Percentiles rank a stretch among this genome's conserved stretches.
Evolutionary conservation across 2,888 invertebrate species (phyloP).

Genomic region (Athrips mouffetella): DNA sequence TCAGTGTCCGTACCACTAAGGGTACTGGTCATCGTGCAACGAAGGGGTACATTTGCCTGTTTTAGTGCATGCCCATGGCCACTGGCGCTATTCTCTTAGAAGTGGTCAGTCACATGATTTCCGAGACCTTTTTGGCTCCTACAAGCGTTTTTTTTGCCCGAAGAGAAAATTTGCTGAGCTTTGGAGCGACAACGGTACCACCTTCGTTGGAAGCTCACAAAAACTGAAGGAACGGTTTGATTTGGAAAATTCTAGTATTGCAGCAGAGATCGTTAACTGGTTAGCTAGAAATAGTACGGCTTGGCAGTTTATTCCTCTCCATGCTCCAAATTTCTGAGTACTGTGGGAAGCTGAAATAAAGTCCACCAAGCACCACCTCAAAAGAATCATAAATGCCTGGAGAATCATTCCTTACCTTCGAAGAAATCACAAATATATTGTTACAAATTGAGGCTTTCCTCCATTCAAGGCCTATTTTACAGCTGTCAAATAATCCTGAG

Average conservation of each 20-base stretch:
- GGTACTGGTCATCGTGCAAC: constrained; percentile 23
- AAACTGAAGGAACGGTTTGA: background rate
- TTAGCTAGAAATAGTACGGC: constrained; percentile 16
- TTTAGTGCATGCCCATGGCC: constrained; percentile 27
- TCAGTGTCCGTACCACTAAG: constrained; percentile 20
- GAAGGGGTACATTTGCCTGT: constrained; percentile 22
- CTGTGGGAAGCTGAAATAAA: constrained; percentile 20
- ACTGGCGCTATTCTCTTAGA: constrained; percentile 27
- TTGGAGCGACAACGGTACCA: constrained; percentile 9
- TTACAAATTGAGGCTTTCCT: constrained; percentile 23
- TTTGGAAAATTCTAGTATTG: background rate
- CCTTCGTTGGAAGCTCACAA: constrained; percentile 1
- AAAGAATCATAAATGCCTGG: constrained; percentile 16
- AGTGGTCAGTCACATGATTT: constrained; percentile 24
- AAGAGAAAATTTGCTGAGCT: background rate
- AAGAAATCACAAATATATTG: constrained; percentile 20
- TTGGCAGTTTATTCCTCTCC: constrained; percentile 25
- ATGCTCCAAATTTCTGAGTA: constrained; percentile 24
- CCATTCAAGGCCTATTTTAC: constrained; percentile 19
- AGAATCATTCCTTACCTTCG: constrained; percentile 16
- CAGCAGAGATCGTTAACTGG: constrained; percentile 5
- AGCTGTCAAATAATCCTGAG: background rate
- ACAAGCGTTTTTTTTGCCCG: background rate
- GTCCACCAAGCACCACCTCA: constrained; percentile 16
- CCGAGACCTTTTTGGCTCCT: constrained; percentile 12